These are phyloP conservation scores for Apotomis capreana DNA, from an alignment of 2,888 invertebrate species.

Conservation along the genomic window DNA sequence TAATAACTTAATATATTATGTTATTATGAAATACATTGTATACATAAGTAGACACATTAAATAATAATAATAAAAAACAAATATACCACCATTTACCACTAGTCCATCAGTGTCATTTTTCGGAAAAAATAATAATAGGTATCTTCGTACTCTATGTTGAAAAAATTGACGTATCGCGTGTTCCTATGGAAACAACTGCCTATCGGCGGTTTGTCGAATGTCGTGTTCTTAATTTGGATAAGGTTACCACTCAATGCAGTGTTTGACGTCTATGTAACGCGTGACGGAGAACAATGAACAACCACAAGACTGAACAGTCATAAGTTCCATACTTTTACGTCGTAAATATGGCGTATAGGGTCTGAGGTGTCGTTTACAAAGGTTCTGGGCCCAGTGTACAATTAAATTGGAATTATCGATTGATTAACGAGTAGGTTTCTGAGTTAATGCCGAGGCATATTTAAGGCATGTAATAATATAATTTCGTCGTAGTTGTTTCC, in stretches of 20 bases:
- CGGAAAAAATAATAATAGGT: too few relatives aligned
- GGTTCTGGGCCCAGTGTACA: slow-evolving; percentile 36
- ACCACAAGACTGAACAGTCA: slow-evolving; percentile 4
- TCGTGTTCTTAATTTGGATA: slow-evolving; percentile 68
- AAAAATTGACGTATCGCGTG: slow-evolving; percentile 37
- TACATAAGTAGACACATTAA: too few relatives aligned
- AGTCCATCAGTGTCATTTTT: too few relatives aligned
- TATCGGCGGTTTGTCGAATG: slow-evolving; percentile 50
- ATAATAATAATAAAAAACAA: too few relatives aligned
- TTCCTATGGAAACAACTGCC: slow-evolving; percentile 50
- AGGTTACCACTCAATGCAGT: slow-evolving; percentile 62
- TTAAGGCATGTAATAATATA: neutral
- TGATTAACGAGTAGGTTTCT: slow-evolving; percentile 50
- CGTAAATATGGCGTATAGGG: neutral
- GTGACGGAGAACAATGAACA: slow-evolving; percentile 58
- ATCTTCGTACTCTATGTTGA: too few relatives aligned
- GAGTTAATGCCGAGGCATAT: neutral
- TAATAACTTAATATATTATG: too few relatives aligned
- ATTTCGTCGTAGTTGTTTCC: neutral
- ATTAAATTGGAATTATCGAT: slow-evolving; percentile 54
- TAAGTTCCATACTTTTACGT: neutral
- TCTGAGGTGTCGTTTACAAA: slow-evolving; percentile 29
- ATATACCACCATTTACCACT: too few relatives aligned
- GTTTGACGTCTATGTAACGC: slow-evolving; percentile 53
- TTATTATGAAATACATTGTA: too few relatives aligned